phyloP scores from a whole-genome alignment of 2,113 vertebrate species.

The Chascanopsetta lugubris region DNA sequence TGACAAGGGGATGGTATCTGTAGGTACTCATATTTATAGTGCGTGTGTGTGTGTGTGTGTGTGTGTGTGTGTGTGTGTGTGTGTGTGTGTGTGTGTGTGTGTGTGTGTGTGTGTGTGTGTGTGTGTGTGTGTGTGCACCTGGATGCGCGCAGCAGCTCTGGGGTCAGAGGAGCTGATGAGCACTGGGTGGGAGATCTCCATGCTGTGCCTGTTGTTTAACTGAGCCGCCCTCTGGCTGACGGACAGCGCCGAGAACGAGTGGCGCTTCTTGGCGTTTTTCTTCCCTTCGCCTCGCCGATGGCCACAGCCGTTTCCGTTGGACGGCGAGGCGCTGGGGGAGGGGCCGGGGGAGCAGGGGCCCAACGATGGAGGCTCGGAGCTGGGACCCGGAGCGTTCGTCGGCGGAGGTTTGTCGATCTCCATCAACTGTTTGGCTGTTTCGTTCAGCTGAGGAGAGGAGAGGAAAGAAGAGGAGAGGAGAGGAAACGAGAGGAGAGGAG shows the following conservation, averaged over 20 bases:
- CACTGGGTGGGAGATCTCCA: slow-evolving; percentile 97
- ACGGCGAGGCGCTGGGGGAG: slow-evolving; percentile 67
- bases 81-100: no score
- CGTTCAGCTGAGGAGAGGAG: slow-evolving; percentile 88
- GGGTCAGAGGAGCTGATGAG: slow-evolving; percentile 98
- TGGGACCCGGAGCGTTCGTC: slow-evolving; percentile 77
- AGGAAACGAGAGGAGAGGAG: no score
- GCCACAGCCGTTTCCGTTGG: slow-evolving; percentile 80
- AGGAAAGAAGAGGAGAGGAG: background rate
- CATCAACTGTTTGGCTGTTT: slow-evolving; percentile 96
- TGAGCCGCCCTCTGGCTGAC: slow-evolving; percentile 93
- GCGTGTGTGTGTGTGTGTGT: no score
- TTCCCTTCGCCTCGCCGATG: slow-evolving; percentile 90
- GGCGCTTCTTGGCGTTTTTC: slow-evolving; percentile 97
- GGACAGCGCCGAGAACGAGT: slow-evolving; percentile 95
- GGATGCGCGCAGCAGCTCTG: slow-evolving; percentile 91
- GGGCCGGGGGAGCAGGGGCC: slow-evolving; percentile 78
- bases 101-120: background rate
- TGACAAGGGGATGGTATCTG: no score
- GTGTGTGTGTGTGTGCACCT: slow-evolving; percentile 75
- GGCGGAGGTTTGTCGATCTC: slow-evolving; percentile 92
- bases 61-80: no score
- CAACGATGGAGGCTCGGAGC: slow-evolving; percentile 75
- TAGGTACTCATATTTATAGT: no score
- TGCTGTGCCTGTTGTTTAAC: slow-evolving; percentile 95